A percentile compares a stretch with the other conserved stretches of the same genome.
phyloP scores from a whole-genome alignment of 1,140 invertebrate species.

The Aphis craccivora region DNA sequence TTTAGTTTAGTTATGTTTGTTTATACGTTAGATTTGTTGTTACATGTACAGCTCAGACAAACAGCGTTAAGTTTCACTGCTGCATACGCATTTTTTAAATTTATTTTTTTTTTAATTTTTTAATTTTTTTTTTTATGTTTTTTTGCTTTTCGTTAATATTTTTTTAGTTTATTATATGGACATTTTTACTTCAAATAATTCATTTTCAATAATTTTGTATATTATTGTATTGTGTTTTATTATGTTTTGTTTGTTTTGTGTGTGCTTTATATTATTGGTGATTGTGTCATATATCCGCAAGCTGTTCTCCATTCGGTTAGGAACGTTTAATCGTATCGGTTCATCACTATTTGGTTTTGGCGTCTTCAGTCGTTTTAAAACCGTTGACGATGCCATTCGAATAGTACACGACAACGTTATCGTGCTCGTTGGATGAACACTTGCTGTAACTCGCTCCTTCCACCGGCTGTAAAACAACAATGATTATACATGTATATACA shows the following conservation, averaged over 20 bases:
- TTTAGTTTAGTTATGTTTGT: not conserved
- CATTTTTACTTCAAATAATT: conserved; percentile 30
- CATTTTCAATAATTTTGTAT: conserved; percentile 4
- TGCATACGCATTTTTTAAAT: not conserved
- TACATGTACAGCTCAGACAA: not conserved
- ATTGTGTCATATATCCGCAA: conserved; percentile 30
- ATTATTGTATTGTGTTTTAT: not conserved
- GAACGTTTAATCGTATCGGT: conserved; percentile 36
- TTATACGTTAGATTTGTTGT: not conserved
- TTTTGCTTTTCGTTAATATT: not conserved
- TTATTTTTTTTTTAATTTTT: not conserved
- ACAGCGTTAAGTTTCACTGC: not conserved
- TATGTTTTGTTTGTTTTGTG: conserved; percentile 2
- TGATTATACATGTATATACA: not conserved
- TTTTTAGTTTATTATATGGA: not conserved
- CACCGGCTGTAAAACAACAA: conserved; percentile 56
- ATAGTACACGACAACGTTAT: conserved; percentile 71
- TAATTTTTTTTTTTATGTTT: not conserved
- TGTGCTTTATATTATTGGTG: conserved; percentile 30
- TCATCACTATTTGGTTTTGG: conserved; percentile 47
- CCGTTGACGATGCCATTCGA: conserved; percentile 74
- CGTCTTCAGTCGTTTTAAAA: conserved; percentile 65
- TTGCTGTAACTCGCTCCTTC: conserved; percentile 65
- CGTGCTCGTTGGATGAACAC: conserved; percentile 66
- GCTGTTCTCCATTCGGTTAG: conserved; percentile 13